Base-by-base conservation (phyloP, 2,113 vertebrate species). In the Emberiza fucata region DNA sequence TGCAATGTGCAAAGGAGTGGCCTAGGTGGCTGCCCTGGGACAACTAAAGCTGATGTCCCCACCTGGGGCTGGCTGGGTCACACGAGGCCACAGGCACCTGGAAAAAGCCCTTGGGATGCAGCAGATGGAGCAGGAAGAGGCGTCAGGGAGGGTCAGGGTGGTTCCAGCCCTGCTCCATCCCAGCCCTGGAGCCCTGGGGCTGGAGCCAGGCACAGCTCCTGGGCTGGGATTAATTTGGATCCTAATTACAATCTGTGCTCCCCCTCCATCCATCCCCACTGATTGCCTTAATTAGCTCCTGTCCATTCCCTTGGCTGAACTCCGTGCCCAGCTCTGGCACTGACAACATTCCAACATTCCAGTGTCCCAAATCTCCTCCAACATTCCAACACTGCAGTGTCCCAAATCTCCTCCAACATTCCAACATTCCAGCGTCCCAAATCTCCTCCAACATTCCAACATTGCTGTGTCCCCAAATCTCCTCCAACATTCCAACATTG, bases 161-260 rank as follows among this genome's bases (percentile, higher is more conserved):
- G 6, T 4, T 23, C 48, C 17, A 9, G 7, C 66, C 51, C 83
- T 40, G 60, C 72, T 60, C 47, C 0, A 66, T 40, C 53, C 83
- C 72, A 57, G 86, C 80, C 95, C 92, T 0, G 4, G 16, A 82
- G 91, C 75, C 61, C 5, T 28, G 42, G 42, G 35, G 11, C 54
- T 44, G 54, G 84, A 51, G 84, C 64, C 90, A 87, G 78, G 42
- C 39, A 6, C n/a, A 0, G 83, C 59, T 76, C 33, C 77, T 2
- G 9, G 83, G 69, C 57, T 6, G 37, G 50, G 35, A 80, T 37
- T 82, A 76, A 12, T 72, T 14, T 27, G 39, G 94, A 89, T 44
- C 35, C 59, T 95, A 90, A 96, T 95, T 91, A 70, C 92, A 91
- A 94, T 91, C 94, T 95, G 93, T 90, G 87, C 70, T 91, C 66